Evolutionary conservation across 2,113 vertebrate genomes (phyloP), one percentile per base, ranked within the genome.

Genomic region (Sinocyclocheilus maitianheensis): DNA sequence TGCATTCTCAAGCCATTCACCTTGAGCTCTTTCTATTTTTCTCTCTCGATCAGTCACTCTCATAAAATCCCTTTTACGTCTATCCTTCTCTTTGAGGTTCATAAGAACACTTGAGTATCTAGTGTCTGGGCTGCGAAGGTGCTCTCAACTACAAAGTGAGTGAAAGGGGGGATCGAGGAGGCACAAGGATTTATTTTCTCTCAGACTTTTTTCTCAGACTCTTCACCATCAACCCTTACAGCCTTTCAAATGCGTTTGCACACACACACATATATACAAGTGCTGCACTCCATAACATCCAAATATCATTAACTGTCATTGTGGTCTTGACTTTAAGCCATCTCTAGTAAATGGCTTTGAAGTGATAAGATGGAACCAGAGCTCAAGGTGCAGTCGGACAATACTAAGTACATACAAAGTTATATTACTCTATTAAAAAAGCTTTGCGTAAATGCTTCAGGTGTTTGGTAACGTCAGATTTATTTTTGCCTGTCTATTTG

Each of bases 101-200:
- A 79, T 84, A 80, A 87, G 86, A 84, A 79, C 86, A 84, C 82
- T 87, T 81, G 82, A 87, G 86, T 46, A 74, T 78, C 83, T 84
- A 60, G 82, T 74, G 67, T 87, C 76, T 37, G 53, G 40, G 77
- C 82, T 55, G 46, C 65, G 46, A 84, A 87, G 82, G 81, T 79
- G 81, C 76, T 81, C 76, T 87, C 53, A 74, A 84, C 86, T 84
- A 87, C 75, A 87, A 87, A 84, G 86, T 84, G 67, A 87, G 58
- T 60, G 77, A 46, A 55, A 37, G 51, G 65, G 46, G 62, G 67
- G 65, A 84, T 40, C 18, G 40, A 72, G 62, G 48, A 69, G 16
- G 48, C 14, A 60, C 40, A 58, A 79, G n/a, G 67, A 84, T 53
- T 76, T 75, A 46, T 30, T 80, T 85, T 79, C 37, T 65, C 58